Percentiles rank a stretch among this genome's conserved stretches.
Conservation (phyloP, 2,797 vertebrate genomes). For the Thaleichthys pacificus region DNA sequence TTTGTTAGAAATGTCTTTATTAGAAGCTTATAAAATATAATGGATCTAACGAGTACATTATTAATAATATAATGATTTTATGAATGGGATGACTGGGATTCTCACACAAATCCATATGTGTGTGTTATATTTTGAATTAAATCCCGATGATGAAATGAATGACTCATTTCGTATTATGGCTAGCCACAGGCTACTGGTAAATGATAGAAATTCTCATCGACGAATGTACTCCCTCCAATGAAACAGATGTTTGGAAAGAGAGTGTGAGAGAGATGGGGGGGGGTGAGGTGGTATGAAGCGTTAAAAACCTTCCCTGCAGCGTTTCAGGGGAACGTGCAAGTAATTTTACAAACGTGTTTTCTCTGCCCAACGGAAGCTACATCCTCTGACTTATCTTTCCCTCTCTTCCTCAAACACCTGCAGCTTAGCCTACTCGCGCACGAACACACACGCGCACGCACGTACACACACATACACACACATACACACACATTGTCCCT, state of each 20-base stretch:
- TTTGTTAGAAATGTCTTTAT: too few species aligned
- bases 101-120: neutral
- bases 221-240: neutral
- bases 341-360: constrained; percentile 28
- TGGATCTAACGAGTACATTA: too few species aligned
- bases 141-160: too few species aligned
- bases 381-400: constrained; percentile 22
- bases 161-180: too few species aligned
- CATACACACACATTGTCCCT: constrained; percentile 46
- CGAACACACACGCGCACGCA: constrained; percentile 1
- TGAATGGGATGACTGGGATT: neutral
- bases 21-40: too few species aligned
- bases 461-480: constrained; percentile 21
- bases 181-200: too few species aligned
- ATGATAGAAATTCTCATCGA: too few species aligned
- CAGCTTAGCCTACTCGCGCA: constrained; percentile 4
- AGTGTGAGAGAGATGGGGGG: neutral
- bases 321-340: constrained; percentile 25
- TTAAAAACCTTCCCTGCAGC: constrained; percentile 17
- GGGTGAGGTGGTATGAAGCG: constrained; percentile 1
- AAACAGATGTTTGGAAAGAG: constrained; percentile 13
- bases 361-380: constrained; percentile 28
- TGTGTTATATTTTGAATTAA: too few species aligned
- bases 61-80: neutral
- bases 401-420: constrained; percentile 8